phyloP scores from a whole-genome alignment of 2,113 vertebrate genomes.

The Paratilapia polleni region DNA sequence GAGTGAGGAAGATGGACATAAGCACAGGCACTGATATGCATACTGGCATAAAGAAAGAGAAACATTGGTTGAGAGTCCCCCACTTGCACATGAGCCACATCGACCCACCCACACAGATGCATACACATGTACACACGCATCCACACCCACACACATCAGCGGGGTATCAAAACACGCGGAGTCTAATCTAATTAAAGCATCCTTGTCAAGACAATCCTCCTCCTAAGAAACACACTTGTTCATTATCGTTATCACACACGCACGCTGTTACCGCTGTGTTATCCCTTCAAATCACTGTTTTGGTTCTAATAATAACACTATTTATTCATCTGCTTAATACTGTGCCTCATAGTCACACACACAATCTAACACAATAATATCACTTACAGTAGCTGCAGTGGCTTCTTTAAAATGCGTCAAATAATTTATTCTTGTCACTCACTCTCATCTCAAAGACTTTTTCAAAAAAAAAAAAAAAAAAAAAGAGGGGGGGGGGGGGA shows the following conservation, averaged over 20 bases:
- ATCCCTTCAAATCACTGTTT: slow-evolving; percentile 70
- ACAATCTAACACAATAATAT: slow-evolving; percentile 47
- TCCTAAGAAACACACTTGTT: slow-evolving; percentile 69
- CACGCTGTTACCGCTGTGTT: slow-evolving; percentile 61
- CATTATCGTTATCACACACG: slow-evolving; percentile 72
- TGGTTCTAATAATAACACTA: slow-evolving; percentile 66
- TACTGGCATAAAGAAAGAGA: slow-evolving; percentile 39
- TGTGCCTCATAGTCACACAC: background rate
- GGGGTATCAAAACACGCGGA: slow-evolving; percentile 72
- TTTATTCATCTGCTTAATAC: slow-evolving; percentile 55
- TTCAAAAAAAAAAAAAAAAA: too few species aligned
- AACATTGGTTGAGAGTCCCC: slow-evolving; percentile 26
- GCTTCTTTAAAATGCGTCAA: slow-evolving; percentile 44
- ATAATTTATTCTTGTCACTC: slow-evolving; percentile 55
- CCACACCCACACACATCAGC: slow-evolving; percentile 46
- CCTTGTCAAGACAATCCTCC: slow-evolving; percentile 74
- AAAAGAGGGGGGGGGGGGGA: too few species aligned
- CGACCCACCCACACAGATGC: background rate
- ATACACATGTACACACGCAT: slow-evolving; percentile 18
- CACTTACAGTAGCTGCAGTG: slow-evolving; percentile 33
- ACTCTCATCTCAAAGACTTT: slow-evolving; percentile 26
- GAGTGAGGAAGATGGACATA: slow-evolving; percentile 38
- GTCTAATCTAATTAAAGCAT: slow-evolving; percentile 81
- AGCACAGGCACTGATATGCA: slow-evolving; percentile 53
- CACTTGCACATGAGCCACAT: slow-evolving; percentile 11